Conservation (phyloP, 2,797 vertebrate species). For the Ibycter americanus region DNA sequence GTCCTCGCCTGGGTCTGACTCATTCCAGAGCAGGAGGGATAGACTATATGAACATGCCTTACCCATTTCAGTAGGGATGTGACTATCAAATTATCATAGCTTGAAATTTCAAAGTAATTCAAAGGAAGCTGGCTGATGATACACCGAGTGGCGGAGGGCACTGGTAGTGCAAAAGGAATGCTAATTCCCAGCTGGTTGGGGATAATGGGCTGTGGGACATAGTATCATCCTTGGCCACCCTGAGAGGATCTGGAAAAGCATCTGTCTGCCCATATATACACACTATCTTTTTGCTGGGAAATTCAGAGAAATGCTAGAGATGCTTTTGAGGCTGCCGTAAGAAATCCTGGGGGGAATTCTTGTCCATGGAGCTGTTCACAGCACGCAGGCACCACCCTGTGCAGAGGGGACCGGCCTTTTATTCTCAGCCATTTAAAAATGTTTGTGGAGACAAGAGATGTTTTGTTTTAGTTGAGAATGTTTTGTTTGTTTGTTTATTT, state of each 20-base stretch:
- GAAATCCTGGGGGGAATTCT: neutral
- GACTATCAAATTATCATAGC: neutral
- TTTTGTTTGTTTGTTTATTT: neutral
- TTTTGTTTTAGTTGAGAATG: neutral
- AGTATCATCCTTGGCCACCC: too few relatives aligned
- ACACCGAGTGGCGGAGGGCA: fast-evolving
- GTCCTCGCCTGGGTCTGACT: neutral
- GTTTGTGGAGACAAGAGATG: neutral
- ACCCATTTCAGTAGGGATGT: neutral
- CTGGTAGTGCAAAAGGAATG: neutral
- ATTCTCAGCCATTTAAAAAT: neutral
- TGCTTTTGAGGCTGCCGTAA: neutral
- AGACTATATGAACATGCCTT: fast-evolving
- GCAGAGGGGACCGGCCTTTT: neutral
- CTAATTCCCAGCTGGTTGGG: neutral
- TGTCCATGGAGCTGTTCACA: neutral
- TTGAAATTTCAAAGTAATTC: neutral
- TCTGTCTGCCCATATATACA: fast-evolving
- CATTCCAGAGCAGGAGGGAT: fast-evolving
- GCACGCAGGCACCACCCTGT: neutral
- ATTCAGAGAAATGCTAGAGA: neutral
- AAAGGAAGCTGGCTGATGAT: neutral
- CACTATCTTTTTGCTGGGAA: fast-evolving
- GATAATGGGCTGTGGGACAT: neutral
- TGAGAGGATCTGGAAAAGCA: neutral